Percentiles rank a stretch among this genome's conserved stretches.
phyloP scores from a whole-genome alignment of 2,888 invertebrate species.

The Cataglyphis rosenhaueri region DNA sequence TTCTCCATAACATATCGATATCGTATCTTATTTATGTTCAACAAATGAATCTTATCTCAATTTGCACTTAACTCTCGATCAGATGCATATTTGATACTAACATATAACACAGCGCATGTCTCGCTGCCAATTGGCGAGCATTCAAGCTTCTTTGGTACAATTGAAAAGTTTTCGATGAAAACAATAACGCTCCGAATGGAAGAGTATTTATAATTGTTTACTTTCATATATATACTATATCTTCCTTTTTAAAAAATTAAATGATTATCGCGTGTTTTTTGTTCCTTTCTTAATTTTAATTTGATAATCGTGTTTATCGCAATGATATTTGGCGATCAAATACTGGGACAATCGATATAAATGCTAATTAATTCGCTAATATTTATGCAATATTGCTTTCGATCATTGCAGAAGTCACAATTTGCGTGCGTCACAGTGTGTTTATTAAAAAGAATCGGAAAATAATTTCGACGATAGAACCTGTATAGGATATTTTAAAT shows the following conservation, averaged over 20 bases:
- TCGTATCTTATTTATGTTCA: constrained; percentile 1
- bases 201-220: neutral
- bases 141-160: constrained; percentile 42
- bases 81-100: constrained; percentile 32
- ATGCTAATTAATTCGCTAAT: constrained; percentile 5
- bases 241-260: neutral
- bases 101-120: constrained; percentile 32
- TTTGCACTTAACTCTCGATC: constrained; percentile 7
- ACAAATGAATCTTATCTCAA: constrained; percentile 15
- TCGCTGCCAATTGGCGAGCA: constrained; percentile 55
- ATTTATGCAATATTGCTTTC: constrained; percentile 1
- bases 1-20: neutral
- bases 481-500: neutral
- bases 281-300: neutral
- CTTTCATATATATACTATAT: neutral
- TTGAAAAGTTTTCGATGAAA: constrained; percentile 31
- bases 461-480: neutral
- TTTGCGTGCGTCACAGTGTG: neutral
- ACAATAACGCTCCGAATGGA: constrained; percentile 3
- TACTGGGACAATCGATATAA: neutral
- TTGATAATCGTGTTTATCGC: neutral
- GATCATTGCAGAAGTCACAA: neutral
- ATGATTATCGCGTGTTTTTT: neutral
- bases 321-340: neutral
- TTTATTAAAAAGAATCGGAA: neutral